Percentiles rank a stretch among this genome's conserved stretches.
Evolutionary conservation across 2,888 invertebrate species (phyloP).

Genomic region (Ametastegia equiseti): DNA sequence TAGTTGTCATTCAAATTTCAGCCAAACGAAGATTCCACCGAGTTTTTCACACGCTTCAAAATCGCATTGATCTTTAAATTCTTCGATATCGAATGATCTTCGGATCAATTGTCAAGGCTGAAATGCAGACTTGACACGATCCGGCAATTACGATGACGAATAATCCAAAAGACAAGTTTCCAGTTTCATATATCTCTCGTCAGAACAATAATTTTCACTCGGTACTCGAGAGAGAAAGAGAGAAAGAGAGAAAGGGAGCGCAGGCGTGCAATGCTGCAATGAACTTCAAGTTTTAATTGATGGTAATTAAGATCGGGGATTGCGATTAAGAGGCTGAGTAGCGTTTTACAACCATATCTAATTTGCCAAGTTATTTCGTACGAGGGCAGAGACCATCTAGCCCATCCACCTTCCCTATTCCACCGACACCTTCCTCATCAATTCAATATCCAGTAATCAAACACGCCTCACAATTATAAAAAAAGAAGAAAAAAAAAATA

Average conservation of each 20-base stretch:
- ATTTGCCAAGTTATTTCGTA: conserved; percentile 35
- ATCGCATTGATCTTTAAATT: too few species aligned
- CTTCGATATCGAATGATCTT: too few species aligned
- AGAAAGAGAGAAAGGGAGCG: too few species aligned
- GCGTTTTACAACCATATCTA: conserved; percentile 40
- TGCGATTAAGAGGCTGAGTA: conserved; percentile 43
- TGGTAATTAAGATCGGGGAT: conserved; percentile 42
- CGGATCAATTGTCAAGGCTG: too few species aligned
- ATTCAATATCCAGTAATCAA: background rate
- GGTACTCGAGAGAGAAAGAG: conserved; percentile 7
- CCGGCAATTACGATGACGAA: too few species aligned
- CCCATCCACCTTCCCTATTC: background rate
- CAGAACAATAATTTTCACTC: conserved; percentile 24
- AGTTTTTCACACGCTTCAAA: too few species aligned
- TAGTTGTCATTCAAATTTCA: too few species aligned
- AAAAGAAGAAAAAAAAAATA: too few species aligned
- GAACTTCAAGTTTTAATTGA: conserved; percentile 44
- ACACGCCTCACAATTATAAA: too few species aligned
- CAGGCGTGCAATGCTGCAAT: conserved; percentile 15
- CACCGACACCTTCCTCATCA: background rate
- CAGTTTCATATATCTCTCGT: background rate
- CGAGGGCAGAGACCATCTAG: background rate
- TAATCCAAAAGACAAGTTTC: too few species aligned
- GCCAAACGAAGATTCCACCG: too few species aligned
- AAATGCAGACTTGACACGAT: too few species aligned